Percentiles rank a stretch among this genome's conserved stretches.
Evolutionary conservation across 23 tunicate species (phyloP).

Genomic region (Styela plicata): DNA sequence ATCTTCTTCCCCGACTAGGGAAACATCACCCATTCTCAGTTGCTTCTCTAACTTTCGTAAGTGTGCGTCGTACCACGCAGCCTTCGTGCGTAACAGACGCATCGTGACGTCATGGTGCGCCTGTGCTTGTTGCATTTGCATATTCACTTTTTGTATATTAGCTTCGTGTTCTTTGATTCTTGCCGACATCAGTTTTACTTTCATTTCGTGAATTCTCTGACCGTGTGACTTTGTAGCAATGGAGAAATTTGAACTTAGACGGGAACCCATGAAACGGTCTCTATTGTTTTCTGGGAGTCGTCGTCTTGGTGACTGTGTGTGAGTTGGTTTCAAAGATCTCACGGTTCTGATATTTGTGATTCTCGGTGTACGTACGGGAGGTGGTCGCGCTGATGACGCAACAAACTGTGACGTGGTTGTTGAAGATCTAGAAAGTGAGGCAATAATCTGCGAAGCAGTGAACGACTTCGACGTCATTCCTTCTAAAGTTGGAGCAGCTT

Average conservation of each 20-base stretch:
- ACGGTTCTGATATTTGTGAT: slow-evolving; percentile 15
- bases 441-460: neutral
- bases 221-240: neutral
- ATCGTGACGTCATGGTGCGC: slow-evolving; percentile 19
- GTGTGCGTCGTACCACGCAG: slow-evolving; percentile 30
- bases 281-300: neutral
- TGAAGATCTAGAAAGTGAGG: neutral
- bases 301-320: neutral
- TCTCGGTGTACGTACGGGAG: neutral
- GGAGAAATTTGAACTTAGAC: neutral
- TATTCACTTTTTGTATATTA: neutral
- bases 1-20: slow-evolving; percentile 10
- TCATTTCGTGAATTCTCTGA: slow-evolving; percentile 15
- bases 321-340: slow-evolving; percentile 5
- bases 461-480: neutral
- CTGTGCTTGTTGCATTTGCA: slow-evolving; percentile 24
- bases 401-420: neutral
- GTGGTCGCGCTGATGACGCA: neutral
- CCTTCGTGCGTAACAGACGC: slow-evolving; percentile 21
- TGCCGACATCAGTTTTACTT: slow-evolving; percentile 3
- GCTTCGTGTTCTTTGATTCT: slow-evolving; percentile 24
- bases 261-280: neutral
- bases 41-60: slow-evolving; percentile 15
- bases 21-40: neutral
- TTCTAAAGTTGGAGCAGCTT: neutral